Conservation (phyloP, 2,888 invertebrate genomes). For the Heliconius aoede region DNA sequence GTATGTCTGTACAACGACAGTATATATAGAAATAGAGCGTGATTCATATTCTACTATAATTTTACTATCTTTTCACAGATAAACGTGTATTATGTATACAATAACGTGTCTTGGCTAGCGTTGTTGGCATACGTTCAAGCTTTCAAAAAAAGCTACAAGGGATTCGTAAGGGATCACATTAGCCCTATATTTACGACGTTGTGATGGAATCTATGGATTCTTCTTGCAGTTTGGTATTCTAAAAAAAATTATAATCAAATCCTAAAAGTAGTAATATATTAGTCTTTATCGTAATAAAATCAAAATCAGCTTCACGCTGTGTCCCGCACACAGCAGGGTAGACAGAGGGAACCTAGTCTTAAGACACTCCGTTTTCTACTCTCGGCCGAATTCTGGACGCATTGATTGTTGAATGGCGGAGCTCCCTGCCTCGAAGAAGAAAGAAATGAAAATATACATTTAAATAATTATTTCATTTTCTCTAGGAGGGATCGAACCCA, state of each 20-base stretch:
- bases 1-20: neutral
- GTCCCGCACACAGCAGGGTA: too few species aligned
- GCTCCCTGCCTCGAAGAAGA: too few species aligned
- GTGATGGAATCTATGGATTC: neutral
- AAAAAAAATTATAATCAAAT: neutral
- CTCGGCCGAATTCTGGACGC: too few species aligned
- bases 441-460: too few species aligned
- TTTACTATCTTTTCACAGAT: constrained; percentile 16
- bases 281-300: too few species aligned
- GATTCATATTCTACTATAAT: constrained; percentile 12
- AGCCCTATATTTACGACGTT: constrained; percentile 18
- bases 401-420: too few species aligned
- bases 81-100: constrained; percentile 10
- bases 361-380: too few species aligned
- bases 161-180: constrained; percentile 20
- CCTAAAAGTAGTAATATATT: neutral
- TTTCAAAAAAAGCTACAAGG: constrained; percentile 26
- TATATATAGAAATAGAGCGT: neutral
- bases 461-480: too few species aligned
- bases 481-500: too few species aligned
- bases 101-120: constrained; percentile 24
- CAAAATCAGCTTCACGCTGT: too few species aligned
- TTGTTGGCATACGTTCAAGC: constrained; percentile 29
- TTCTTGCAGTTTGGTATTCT: neutral
- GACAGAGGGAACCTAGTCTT: too few species aligned